Evolutionary conservation across 2,888 invertebrate genomes (phyloP).

Genomic region (Dolomedes plantarius): DNA sequence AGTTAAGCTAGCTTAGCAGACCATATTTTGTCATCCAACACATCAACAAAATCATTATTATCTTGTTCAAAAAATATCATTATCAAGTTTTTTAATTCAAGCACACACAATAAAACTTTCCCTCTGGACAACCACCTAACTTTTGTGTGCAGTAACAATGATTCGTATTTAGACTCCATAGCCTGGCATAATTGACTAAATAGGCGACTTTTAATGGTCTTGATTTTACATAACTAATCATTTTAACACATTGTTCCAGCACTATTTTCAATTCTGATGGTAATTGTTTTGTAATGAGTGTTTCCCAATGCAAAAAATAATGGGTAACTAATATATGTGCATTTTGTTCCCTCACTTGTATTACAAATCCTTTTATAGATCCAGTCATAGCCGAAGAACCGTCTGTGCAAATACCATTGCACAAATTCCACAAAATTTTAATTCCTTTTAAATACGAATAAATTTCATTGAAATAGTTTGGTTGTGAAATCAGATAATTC

Average conservation of each 20-base stretch:
- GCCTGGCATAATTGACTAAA: too few relatives aligned
- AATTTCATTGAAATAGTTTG: constrained; percentile 17
- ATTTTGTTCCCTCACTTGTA: constrained; percentile 17
- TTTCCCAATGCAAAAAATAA: constrained; percentile 35
- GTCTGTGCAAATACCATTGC: constrained; percentile 37
- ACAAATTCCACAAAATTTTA: neutral
- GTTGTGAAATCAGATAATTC: too few relatives aligned
- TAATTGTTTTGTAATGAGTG: too few relatives aligned
- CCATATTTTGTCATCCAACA: constrained; percentile 11
- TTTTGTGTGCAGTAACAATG: too few relatives aligned
- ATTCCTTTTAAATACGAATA: constrained; percentile 15
- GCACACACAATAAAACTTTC: neutral
- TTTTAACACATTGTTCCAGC: too few relatives aligned
- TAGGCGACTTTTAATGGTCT: too few relatives aligned
- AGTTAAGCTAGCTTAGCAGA: constrained; percentile 1
- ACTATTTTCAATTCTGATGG: too few relatives aligned
- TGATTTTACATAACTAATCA: too few relatives aligned
- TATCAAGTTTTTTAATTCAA: neutral
- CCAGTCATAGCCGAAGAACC: constrained; percentile 23
- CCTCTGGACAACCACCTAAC: constrained; percentile 15
- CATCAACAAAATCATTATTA: too few relatives aligned
- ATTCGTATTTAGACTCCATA: too few relatives aligned
- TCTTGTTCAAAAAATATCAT: too few relatives aligned
- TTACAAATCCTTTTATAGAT: constrained; percentile 31
- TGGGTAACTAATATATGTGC: constrained; percentile 9